These are phyloP conservation scores for Cacatua alba DNA, from an alignment of 2,113 vertebrate species.

Conservation along the genomic window DNA sequence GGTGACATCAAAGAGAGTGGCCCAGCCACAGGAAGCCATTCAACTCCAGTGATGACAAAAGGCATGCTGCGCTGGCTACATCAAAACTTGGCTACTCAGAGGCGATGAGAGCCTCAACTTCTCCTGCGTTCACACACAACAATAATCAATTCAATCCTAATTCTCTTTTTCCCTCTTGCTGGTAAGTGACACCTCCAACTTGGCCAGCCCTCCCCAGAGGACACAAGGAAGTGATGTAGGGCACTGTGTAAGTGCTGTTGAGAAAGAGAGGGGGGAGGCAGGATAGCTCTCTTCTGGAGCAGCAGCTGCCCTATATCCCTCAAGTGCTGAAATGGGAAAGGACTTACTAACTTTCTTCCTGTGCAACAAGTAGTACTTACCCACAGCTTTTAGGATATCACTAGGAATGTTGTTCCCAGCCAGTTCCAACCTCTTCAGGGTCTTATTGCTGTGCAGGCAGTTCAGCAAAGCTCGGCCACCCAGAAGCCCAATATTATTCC, in stretches of 20 bases:
- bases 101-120: not conserved
- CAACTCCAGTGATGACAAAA: rapidly evolving
- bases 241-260: not conserved
- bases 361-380: conserved; percentile 61
- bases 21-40: not conserved
- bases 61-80: not conserved
- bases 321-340: not conserved
- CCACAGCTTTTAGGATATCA: conserved; percentile 87
- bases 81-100: not conserved
- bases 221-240: not conserved
- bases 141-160: not conserved
- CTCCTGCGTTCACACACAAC: not conserved
- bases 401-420: conserved; percentile 93
- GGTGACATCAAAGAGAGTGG: not conserved
- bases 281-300: not conserved
- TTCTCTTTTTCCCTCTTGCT: not conserved
- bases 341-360: not conserved
- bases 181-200: not conserved
- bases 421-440: conserved; percentile 84
- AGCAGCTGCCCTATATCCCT: not conserved
- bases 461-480: conserved; percentile 87
- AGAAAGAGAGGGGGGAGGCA: not conserved
- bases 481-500: conserved; percentile 94
- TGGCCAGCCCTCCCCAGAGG: not conserved
- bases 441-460: conserved; percentile 85